Conservation (phyloP, 1,140 invertebrate genomes). For the Listronotus bonariensis region DNA sequence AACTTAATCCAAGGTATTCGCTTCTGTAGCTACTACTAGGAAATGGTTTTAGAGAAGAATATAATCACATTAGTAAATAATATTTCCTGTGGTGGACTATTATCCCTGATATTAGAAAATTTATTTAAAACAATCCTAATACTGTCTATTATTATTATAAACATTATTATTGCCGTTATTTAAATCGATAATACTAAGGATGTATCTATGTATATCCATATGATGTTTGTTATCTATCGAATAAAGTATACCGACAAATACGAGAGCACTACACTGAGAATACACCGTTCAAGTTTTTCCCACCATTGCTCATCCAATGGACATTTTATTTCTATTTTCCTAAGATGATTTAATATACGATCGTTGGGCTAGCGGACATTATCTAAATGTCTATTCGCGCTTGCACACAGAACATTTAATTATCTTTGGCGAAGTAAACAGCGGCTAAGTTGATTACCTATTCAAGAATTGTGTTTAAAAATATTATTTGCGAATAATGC, state of each 20-base stretch:
- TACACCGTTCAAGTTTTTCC: slow-evolving; percentile 51
- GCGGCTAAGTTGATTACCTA: slow-evolving; percentile 36
- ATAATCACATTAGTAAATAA: no score
- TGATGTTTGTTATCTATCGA: slow-evolving; percentile 8
- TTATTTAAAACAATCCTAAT: no score
- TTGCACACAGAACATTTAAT: slow-evolving; percentile 48
- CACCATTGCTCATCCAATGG: slow-evolving; percentile 50
- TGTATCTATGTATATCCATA: neutral
- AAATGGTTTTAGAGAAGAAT: no score
- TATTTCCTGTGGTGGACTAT: no score
- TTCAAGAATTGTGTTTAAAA: slow-evolving; percentile 12
- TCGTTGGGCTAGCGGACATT: slow-evolving; percentile 48
- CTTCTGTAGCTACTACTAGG: no score
- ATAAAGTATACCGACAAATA: slow-evolving; percentile 3
- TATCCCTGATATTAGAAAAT: no score
- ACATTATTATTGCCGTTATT: no score
- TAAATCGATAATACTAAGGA: no score
- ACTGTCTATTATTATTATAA: no score
- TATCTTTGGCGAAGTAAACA: slow-evolving; percentile 32
- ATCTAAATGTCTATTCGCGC: slow-evolving; percentile 43
- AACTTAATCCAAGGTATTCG: no score
- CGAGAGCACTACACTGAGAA: slow-evolving; percentile 45
- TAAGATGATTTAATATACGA: slow-evolving; percentile 50
- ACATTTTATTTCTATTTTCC: slow-evolving; percentile 48
- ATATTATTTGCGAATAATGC: slow-evolving; percentile 3